Percentiles rank a stretch among this genome's conserved stretches.
Evolutionary conservation across 2,888 invertebrate species (phyloP).

Genomic region (Choreutis nemorana): DNA sequence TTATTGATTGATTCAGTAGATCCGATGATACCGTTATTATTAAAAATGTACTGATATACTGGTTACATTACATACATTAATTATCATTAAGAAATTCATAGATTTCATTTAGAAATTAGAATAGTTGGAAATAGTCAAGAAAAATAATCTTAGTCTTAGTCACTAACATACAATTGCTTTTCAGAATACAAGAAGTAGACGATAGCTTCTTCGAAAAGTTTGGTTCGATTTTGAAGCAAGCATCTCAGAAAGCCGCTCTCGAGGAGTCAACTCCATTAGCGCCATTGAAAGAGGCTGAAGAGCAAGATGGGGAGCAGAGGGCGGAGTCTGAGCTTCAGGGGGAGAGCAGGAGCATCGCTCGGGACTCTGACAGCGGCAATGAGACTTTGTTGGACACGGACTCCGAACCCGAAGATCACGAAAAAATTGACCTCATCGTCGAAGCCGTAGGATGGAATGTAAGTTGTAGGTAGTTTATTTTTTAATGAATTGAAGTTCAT

Average conservation of each 20-base stretch:
- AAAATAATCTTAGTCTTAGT: too few species aligned
- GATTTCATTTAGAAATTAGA: too few species aligned
- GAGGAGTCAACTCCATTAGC: constrained; percentile 65
- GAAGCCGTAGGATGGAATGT: constrained; percentile 79
- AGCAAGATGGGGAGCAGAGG: constrained; percentile 48
- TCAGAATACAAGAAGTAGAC: constrained; percentile 81
- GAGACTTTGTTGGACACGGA: constrained; percentile 70
- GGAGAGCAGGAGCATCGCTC: constrained; percentile 36
- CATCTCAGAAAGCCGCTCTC: constrained; percentile 64
- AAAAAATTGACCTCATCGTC: constrained; percentile 68
- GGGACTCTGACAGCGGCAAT: constrained; percentile 59
- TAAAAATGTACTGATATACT: too few species aligned
- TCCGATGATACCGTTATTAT: too few species aligned
- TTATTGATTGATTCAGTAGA: too few species aligned
- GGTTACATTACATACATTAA: too few species aligned
- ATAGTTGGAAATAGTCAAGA: too few species aligned
- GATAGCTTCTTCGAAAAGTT: constrained; percentile 87
- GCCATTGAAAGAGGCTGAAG: constrained; percentile 50
- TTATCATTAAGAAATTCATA: too few species aligned
- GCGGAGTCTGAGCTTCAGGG: constrained; percentile 33
- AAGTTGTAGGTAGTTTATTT: constrained; percentile 49
- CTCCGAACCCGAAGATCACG: constrained; percentile 71
- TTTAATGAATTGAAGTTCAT: too few species aligned
- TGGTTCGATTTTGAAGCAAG: constrained; percentile 75
- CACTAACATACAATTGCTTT: too few species aligned